These are phyloP conservation scores for Cranoglanis bouderius DNA, from an alignment of 2,113 vertebrate genomes.

Conservation along the genomic window DNA sequence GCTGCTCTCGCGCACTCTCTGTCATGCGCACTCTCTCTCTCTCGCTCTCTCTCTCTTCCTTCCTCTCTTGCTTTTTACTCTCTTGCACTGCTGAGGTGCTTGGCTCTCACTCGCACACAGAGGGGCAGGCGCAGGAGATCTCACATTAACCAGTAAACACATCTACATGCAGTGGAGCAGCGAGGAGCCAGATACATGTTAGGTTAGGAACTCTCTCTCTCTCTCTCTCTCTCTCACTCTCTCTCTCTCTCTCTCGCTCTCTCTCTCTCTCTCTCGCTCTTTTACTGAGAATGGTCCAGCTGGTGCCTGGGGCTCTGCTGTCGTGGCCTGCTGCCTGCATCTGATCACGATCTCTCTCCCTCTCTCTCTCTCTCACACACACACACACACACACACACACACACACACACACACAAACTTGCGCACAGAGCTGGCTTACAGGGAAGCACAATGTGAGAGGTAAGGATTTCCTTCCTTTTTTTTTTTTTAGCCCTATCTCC, in stretches of 20 bases:
- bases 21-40: neutral
- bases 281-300: conserved; percentile 78
- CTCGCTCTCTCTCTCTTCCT: conserved; percentile 43
- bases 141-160: conserved; percentile 25
- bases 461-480: conserved; percentile 66
- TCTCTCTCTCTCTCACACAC: conserved; percentile 30
- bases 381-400: conserved; percentile 12
- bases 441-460: conserved; percentile 76
- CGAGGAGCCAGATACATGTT: conserved; percentile 64
- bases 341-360: conserved; percentile 64
- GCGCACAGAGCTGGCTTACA: conserved; percentile 50
- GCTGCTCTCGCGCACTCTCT: conserved; percentile 26
- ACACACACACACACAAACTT: conserved; percentile 56
- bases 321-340: conserved; percentile 68
- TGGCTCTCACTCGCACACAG: conserved; percentile 23
- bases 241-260: conserved; percentile 57
- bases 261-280: conserved; percentile 35
- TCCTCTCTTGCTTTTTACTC: neutral
- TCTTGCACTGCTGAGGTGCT: conserved; percentile 4
- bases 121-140: conserved; percentile 11
- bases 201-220: conserved; percentile 62
- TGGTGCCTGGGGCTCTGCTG: conserved; percentile 79
- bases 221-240: conserved; percentile 36
- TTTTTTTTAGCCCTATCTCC: conserved; percentile 42
- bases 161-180: conserved; percentile 36